These are phyloP conservation scores for Meiosimyza platycephala DNA, from an alignment of 2,888 invertebrate species.

Conservation along the genomic window DNA sequence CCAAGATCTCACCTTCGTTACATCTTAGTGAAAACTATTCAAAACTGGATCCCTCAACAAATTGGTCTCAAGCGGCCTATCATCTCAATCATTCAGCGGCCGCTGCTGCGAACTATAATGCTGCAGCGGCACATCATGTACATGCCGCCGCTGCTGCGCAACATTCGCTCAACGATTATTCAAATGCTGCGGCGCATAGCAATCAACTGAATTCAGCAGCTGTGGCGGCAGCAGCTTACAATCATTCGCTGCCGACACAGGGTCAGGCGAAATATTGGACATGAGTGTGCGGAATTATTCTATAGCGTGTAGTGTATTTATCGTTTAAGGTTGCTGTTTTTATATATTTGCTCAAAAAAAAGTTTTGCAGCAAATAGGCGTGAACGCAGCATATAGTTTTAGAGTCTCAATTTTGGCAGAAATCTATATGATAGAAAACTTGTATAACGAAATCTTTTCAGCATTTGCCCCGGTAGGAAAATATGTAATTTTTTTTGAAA, in stretches of 20 bases:
- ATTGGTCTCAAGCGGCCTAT: constrained; percentile 65
- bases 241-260: constrained; percentile 62
- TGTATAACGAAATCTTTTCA: too few species aligned
- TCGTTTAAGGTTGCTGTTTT: too few species aligned
- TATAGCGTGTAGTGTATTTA: too few species aligned
- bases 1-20: constrained; percentile 66
- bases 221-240: constrained; percentile 56
- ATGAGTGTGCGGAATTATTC: constrained; percentile 45
- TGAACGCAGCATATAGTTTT: too few species aligned
- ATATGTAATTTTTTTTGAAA: too few species aligned
- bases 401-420: too few species aligned
- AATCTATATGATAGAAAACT: too few species aligned
- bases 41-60: constrained; percentile 59
- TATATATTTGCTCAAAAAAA: too few species aligned
- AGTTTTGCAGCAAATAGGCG: too few species aligned
- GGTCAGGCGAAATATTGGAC: constrained; percentile 65
- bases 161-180: constrained; percentile 60
- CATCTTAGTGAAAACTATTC: constrained; percentile 63
- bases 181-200: constrained; percentile 53
- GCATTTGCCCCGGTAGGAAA: too few species aligned
- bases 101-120: constrained; percentile 62
- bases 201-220: constrained; percentile 55
- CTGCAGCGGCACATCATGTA: constrained; percentile 56
- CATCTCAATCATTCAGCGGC: constrained; percentile 64
- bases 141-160: constrained; percentile 54